Evolutionary conservation across 2,888 invertebrate species (phyloP).

Genomic region (Trissolcus brochymenae): DNA sequence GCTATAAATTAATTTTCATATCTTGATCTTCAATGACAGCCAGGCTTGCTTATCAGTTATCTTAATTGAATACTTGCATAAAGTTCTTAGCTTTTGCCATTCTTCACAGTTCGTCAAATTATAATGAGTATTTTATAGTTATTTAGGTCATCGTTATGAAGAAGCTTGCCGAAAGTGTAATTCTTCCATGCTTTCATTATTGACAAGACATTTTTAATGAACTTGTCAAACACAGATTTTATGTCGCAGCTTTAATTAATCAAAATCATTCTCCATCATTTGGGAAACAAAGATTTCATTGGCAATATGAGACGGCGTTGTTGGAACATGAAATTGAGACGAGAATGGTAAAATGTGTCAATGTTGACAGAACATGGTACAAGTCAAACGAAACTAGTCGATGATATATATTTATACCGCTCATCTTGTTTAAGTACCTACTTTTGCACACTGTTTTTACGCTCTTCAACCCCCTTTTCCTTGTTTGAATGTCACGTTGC

Average conservation of each 20-base stretch:
- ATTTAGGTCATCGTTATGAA: conserved; percentile 36
- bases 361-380: too few relatives aligned
- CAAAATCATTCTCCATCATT: neutral
- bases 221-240: conserved; percentile 18
- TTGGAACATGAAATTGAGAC: too few relatives aligned
- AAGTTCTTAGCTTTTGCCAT: conserved; percentile 14
- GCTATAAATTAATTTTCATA: conserved; percentile 21
- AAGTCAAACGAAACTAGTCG: too few relatives aligned
- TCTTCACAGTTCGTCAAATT: conserved; percentile 16
- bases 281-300: too few relatives aligned
- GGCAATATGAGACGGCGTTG: neutral
- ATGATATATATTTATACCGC: too few relatives aligned
- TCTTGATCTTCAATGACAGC: conserved; percentile 9
- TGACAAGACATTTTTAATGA: conserved; percentile 6
- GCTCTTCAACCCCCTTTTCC: too few relatives aligned
- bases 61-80: conserved; percentile 30
- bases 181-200: conserved; percentile 24
- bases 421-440: too few relatives aligned
- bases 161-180: conserved; percentile 12
- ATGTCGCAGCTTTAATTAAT: conserved; percentile 15
- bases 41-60: conserved; percentile 15
- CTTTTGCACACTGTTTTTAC: too few relatives aligned
- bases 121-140: conserved; percentile 31
- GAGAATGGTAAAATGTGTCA: too few relatives aligned
- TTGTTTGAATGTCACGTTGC: too few relatives aligned